Evolutionary conservation across 2,113 vertebrate genomes (phyloP).

Genomic region (Gadus macrocephalus): DNA sequence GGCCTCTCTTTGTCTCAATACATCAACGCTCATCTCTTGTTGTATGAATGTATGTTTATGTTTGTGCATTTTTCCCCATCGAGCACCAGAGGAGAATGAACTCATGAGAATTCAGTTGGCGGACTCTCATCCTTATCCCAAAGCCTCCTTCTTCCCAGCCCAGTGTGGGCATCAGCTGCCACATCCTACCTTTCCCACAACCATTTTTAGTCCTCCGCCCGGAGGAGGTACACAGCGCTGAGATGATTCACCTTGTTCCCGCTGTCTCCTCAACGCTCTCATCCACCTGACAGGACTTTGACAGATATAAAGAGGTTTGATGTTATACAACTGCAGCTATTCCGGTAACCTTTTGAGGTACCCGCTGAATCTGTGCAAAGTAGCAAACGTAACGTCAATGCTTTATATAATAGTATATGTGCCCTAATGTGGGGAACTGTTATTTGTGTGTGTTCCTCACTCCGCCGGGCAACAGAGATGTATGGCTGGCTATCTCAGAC

Average conservation of each 20-base stretch:
- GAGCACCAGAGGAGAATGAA: slow-evolving; percentile 40
- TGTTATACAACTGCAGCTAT: too few species aligned
- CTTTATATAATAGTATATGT: not conserved
- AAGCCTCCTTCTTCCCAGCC: not conserved
- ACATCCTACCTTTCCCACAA: slow-evolving; percentile 13
- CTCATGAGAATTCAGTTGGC: slow-evolving; percentile 47
- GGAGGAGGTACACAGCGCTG: too few species aligned
- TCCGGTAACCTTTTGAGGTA: too few species aligned
- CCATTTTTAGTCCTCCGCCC: not conserved
- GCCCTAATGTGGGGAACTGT: not conserved
- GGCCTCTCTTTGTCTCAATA: slow-evolving; percentile 40
- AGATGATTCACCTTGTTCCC: too few species aligned
- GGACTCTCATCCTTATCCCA: slow-evolving; percentile 13
- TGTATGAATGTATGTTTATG: slow-evolving; percentile 63
- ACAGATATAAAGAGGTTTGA: too few species aligned
- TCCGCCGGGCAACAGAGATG: too few species aligned
- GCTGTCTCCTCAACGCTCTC: too few species aligned
- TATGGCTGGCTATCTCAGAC: too few species aligned
- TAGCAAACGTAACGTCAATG: not conserved
- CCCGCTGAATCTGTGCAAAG: too few species aligned
- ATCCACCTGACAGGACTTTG: too few species aligned
- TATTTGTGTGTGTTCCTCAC: not conserved
- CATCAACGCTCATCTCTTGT: slow-evolving; percentile 53
- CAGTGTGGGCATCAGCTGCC: not conserved
- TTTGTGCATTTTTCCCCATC: slow-evolving; percentile 41